Percentiles rank a stretch among this genome's conserved stretches.
These are phyloP conservation scores for Alosa alosa DNA, from an alignment of 2,113 vertebrate genomes.

Conservation along the genomic window DNA sequence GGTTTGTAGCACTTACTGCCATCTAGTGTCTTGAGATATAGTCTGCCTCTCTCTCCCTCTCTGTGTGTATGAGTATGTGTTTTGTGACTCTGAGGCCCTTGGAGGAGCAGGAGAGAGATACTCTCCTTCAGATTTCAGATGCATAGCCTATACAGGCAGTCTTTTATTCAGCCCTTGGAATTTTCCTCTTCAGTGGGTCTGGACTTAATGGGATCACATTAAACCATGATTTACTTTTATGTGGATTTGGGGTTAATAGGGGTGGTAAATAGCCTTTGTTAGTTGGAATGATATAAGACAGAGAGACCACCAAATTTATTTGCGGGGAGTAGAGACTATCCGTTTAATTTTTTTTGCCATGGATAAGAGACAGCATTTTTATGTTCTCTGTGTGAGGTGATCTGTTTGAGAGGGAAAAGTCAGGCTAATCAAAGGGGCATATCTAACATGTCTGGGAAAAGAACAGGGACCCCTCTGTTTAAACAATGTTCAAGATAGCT, in stretches of 20 bases:
- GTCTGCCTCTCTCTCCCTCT: neutral
- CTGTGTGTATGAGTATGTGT: neutral
- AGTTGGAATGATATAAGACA: neutral
- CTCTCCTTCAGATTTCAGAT: no score
- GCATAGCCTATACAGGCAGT: no score
- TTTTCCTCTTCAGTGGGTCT: neutral
- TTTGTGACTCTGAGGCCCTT: neutral
- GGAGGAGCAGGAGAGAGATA: neutral
- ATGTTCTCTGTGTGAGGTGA: no score
- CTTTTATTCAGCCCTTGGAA: neutral
- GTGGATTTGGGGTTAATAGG: neutral
- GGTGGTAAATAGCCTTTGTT: neutral
- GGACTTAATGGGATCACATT: neutral
- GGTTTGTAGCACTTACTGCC: constrained; percentile 36
- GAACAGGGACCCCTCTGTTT: neutral
- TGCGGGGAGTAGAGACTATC: no score
- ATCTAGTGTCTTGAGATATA: constrained; percentile 40
- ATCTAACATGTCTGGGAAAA: neutral
- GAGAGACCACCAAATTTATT: no score
- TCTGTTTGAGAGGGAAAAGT: neutral
- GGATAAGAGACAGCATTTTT: no score
- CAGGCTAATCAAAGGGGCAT: neutral
- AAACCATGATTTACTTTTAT: no score
- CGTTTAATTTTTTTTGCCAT: no score
- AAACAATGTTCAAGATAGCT: neutral